Evolutionary conservation across 2,888 invertebrate genomes (phyloP), one percentile per base, ranked within the genome.

Genomic region (Lapara coniferarum): DNA sequence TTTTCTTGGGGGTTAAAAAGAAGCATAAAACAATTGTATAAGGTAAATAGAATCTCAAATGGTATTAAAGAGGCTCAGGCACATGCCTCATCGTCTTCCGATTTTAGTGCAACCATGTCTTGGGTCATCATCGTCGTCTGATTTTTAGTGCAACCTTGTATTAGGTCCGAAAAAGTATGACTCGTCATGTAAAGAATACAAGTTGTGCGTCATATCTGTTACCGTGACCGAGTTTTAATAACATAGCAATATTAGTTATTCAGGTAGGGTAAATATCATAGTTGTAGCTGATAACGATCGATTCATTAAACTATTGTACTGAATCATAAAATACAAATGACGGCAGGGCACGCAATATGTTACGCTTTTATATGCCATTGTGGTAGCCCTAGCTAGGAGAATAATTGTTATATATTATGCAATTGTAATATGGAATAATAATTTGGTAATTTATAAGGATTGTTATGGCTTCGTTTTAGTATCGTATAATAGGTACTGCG

Each of bases 291-390:
- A 66, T 66, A 44, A 30, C 16, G 16, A 66, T 66, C 55, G 55
- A 44, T 66, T 56, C 66, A 56, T 69, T 66, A 51, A 25, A 16
- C 57, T 51, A 69, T 57, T 57, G 37, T 57, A 55, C 16, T 56
- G 53, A 63, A 57, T 68, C 68, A 72, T 74, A 72, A 72, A 74
- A 68, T 67, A 70, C 70, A 72, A 72, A 70, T 72, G 74, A 52
- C 70, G 68, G 67, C 44, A 52, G 51, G 55, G 66, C 73, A 71
- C 68, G 69, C 68, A 66, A 70, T 53, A 68, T 70, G 68, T 30
- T 68, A 55, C 44, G 10, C 49, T 58, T 57, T 66, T 56, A n/a
- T 30, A 12, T 57, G 37, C 7, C 25, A 51, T 56, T 53, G 56
- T 56, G 55, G 13, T 46, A 6, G 12, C 16, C 13, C 13, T 10